Base-by-base conservation (phyloP, 2,113 vertebrate species). In the Sphaerodactylus townsendi region DNA sequence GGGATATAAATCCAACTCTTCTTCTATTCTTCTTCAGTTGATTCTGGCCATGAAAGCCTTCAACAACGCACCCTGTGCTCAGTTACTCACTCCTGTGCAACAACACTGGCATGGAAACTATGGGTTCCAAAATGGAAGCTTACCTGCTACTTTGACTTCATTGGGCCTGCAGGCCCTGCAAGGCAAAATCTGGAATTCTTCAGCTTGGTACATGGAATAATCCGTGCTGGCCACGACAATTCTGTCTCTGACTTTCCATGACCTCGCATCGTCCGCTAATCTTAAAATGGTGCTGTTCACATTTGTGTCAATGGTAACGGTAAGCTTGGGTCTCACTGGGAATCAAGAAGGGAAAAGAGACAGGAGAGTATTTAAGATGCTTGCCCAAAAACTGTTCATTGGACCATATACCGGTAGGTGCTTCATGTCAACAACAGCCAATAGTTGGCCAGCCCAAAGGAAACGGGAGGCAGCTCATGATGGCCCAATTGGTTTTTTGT, bases 131-230 rank as follows among this genome's bases (percentile, higher is more conserved):
- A 35, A 53, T 4, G 56, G 87, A 5, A 10, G 46, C 96, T 95
- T 92, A 99, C 98, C 98, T 97, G 96, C 96, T 30, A 98, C 97
- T 90, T 95, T 97, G 93, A 99, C 94, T 92, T 99, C 97, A 83
- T 96, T 96, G 88, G 92, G 14, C 2, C 91, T 53, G 74, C 98
- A 99, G 62, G 95, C 70, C 84, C 48, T 93, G 90, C 97, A 97
- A 0, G 94, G 95, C 7, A 97, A 44, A 28, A 98, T 95, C 35
- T 84, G 88, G 37, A 98, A 97, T 77, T 96, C 96, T 48, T 99
- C 98, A 0, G 96, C 97, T 64, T 99, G 98, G 90, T 98, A 94
- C 96, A 99, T 96, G 87, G 97, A 97, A 44, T 97, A 97, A 74
- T 97, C 97, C 0, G 97, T 97, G 46, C 97, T 97, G 5, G 97